Evolutionary conservation across 2,888 invertebrate genomes (phyloP), one percentile per base, ranked within the genome.

Genomic region (Erpobdella octoculata): DNA sequence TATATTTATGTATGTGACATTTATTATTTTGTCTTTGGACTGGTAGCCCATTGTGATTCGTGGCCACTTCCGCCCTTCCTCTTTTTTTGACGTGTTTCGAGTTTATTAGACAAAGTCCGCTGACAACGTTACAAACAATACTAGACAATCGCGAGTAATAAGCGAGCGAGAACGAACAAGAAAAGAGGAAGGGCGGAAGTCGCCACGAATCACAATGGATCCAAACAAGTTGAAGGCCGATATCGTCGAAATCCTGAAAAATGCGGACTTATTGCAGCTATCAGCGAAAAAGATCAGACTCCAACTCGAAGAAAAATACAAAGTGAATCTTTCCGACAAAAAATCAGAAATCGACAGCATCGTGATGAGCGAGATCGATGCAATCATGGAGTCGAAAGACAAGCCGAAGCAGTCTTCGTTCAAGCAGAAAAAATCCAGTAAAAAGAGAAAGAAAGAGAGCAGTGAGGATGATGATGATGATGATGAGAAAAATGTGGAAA

Each of bases 201-300:
- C n/a, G n/a, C n/a, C n/a, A n/a, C 53, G 53, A 25, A 25, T 53
- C 21, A 53, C 21, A 53, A 53, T 53, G 53, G 53, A 53, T 28
- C 21, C 53, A 53, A 28, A n/a, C 8, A 53, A 21, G 21, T n/a
- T 53, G 21, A 53, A 28, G 8, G 53, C 53, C 15, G 53, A 53
- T 53, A 15, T 53, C 21, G 28, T 53, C 28, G 53, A 88, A 71
- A 91, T 94, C 80, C 86, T 95, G 35, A 89, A 92, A 84, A 89
- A 89, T 83, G 92, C 92, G 9, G 91, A 94, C 81, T 86, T 94
- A 31, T 87, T 89, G 9, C 88, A 89, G 70, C 89, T 91, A 76
- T 91, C 94, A 3, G 89, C 92, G 8, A 94, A 93, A 81, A 91
- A 91, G 83, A 92, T 95, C 21, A 88, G 93, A 62, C 89, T 89